Base-by-base conservation (phyloP, 1,140 invertebrate genomes). In the Microplitis mediator region DNA sequence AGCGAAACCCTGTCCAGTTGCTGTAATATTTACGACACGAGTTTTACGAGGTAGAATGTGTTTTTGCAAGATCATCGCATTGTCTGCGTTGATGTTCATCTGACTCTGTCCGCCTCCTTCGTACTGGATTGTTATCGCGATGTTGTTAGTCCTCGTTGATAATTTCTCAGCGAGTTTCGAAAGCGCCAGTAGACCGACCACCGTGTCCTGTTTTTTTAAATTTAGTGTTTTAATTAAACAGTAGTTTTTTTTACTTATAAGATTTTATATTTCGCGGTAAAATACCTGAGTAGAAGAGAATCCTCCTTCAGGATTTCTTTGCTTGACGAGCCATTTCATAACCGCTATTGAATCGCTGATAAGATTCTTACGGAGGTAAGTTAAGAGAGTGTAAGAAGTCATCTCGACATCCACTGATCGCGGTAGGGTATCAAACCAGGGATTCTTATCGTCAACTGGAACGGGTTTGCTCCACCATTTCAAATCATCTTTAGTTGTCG, bases 331-430 rank as follows among this genome's bases (percentile, higher is more conserved):
- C 93, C 95, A 98, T 54, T 92, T 91, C 71, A 96, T 91, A 14
- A 97, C 90, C 0, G 95, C 93, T 14, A 95, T 82, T 0, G 92
- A 91, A 76, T 95, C 92, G 34, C 90, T 85, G 13, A 91, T 81
- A 1, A 94, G 87, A 73, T 91, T 91, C 74, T 90, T 88, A 58
- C 89, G 88, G 0, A 94, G 78, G 78, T 95, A 91, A 1, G 91
- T 90, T 1, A 93, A 82, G 5, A 95, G 84, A 0, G 91, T 94
- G 86, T 97, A 98, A 0, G 95, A 90, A 0, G 95, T 95, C 84
- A 95, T 95, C 82, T 95, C 93, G n/a, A 97, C 91, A 76, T 96
- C 94, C 3, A 94, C 89, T 11, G 93, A 93, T 56, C 92, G 90
- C 4, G 93, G 90, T 54, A 91, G 79, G 34, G 87, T 87, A 4